These are phyloP conservation scores for Apis laboriosa DNA, from an alignment of 1,140 invertebrate genomes.

Conservation along the genomic window DNA sequence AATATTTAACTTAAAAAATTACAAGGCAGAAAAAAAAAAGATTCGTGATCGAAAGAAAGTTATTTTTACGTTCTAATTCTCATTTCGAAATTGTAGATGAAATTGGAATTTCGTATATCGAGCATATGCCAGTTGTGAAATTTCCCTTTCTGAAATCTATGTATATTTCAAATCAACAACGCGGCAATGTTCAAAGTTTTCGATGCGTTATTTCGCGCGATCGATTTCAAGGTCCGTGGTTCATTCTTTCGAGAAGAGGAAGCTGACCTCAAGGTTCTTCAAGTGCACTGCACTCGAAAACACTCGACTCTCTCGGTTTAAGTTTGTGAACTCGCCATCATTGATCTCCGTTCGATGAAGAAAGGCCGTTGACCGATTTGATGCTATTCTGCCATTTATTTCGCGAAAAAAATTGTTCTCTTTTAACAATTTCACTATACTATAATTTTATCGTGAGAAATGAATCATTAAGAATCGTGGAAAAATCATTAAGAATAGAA, in stretches of 20 bases:
- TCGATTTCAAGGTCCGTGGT: conserved; percentile 19
- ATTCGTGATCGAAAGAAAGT: too few relatives aligned
- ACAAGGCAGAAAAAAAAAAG: too few relatives aligned
- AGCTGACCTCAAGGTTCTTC: conserved; percentile 1
- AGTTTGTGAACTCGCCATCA: conserved; percentile 19
- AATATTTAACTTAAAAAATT: too few relatives aligned
- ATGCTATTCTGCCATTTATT: neutral
- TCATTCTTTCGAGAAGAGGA: conserved; percentile 5
- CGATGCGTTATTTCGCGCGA: neutral
- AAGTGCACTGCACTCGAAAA: neutral
- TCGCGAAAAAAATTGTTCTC: too few relatives aligned
- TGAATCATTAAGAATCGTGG: too few relatives aligned
- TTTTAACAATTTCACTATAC: neutral
- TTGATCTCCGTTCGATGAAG: neutral
- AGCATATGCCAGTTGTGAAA: neutral
- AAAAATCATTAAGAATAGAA: neutral
- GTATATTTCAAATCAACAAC: neutral
- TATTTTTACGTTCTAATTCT: too few relatives aligned
- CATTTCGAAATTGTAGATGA: too few relatives aligned
- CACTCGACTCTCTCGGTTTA: neutral
- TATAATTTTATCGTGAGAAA: neutral
- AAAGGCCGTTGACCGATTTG: neutral
- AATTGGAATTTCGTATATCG: neutral
- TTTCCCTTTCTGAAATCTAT: neutral
- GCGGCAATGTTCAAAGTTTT: neutral